Percentiles rank a stretch among this genome's conserved stretches.
Evolutionary conservation across 2,888 invertebrate genomes (phyloP).

Genomic region (Neoitamus cyanurus): DNA sequence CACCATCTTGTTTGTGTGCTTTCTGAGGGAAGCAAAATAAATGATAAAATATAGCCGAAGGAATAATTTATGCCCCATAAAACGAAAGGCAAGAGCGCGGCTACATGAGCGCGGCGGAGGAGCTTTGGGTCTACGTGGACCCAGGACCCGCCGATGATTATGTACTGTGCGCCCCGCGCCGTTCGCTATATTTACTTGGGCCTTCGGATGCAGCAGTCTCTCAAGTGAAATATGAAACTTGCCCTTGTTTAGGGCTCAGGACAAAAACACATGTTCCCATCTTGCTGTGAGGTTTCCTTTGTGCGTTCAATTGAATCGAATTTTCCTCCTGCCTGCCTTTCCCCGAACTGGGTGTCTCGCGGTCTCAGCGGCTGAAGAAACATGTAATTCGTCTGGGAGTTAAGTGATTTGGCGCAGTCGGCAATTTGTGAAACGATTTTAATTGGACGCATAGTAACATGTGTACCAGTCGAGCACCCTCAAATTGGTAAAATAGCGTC

Average conservation of each 20-base stretch:
- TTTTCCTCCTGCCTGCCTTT: background rate
- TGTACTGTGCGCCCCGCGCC: background rate
- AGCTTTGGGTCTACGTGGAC: background rate
- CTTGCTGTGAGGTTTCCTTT: constrained; percentile 40
- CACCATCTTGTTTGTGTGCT: constrained; percentile 23
- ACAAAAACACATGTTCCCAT: constrained; percentile 38
- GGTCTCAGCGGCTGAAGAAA: background rate
- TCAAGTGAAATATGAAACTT: constrained; percentile 37
- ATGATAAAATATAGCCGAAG: constrained; percentile 49
- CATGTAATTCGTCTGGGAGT: background rate
- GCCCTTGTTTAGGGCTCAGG: constrained; percentile 4
- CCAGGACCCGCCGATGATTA: background rate
- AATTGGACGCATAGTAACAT: background rate
- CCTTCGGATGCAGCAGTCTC: background rate
- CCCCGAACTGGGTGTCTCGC: background rate
- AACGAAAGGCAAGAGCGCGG: constrained; percentile 28
- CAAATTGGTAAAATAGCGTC: background rate
- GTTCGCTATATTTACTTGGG: background rate
- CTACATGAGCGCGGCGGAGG: background rate
- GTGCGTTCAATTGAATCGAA: constrained; percentile 25
- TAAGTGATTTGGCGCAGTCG: constrained; percentile 8
- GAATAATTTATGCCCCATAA: constrained; percentile 50
- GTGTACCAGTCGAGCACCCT: background rate
- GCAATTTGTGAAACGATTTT: background rate
- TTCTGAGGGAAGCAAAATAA: constrained; percentile 41